A percentile compares a stretch with the other conserved stretches of the same genome.
phyloP scores from a whole-genome alignment of 30 jellyfish, hydroid and myxozoan species.

The Rhopilema esculentum region DNA sequence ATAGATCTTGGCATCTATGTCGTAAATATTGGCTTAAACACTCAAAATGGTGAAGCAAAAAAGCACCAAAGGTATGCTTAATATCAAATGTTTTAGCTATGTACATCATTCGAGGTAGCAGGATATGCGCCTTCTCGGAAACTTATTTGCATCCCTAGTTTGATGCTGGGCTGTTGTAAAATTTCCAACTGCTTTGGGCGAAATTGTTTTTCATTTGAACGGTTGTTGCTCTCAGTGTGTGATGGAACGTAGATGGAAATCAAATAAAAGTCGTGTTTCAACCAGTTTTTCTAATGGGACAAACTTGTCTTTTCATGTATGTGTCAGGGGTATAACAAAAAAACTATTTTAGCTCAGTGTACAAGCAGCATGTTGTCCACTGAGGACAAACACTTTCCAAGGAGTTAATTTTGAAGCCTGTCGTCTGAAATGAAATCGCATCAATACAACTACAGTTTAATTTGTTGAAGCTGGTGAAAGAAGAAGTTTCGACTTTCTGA shows the following conservation, averaged over 20 bases:
- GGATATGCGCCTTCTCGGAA: background rate
- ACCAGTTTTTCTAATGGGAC: background rate
- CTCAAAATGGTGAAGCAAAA: constrained; percentile 56
- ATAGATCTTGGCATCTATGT: background rate
- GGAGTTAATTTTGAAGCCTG: too few species aligned
- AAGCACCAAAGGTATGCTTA: constrained; percentile 39
- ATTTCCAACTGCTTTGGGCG: background rate
- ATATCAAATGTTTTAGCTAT: background rate
- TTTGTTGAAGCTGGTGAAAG: too few species aligned
- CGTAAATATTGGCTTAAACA: background rate
- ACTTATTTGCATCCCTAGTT: too few species aligned
- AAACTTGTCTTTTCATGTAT: background rate
- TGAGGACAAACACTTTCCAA: too few species aligned
- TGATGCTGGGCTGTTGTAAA: background rate
- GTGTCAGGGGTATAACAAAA: background rate
- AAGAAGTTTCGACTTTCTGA: too few species aligned
- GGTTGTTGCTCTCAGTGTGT: too few species aligned
- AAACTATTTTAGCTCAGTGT: too few species aligned
- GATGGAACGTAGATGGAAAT: too few species aligned
- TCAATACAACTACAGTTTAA: too few species aligned
- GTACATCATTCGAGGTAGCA: too few species aligned
- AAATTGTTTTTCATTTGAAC: background rate
- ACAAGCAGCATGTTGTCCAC: too few species aligned
- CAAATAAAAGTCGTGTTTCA: background rate
- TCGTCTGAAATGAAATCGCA: too few species aligned